Base-by-base conservation (phyloP, 2,888 invertebrate species). In the Crocallis elinguaria region DNA sequence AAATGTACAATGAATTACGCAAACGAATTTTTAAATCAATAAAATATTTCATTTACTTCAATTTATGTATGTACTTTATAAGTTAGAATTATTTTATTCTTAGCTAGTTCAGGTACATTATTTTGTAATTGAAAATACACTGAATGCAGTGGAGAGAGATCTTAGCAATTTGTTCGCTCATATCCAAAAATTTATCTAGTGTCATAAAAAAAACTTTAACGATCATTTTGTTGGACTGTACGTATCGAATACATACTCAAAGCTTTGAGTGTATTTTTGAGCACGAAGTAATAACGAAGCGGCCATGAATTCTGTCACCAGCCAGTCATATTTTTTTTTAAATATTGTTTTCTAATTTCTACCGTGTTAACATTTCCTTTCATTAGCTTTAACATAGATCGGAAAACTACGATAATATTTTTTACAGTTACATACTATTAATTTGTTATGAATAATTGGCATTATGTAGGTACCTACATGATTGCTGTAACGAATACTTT, bases 291-390 rank as follows among this genome's bases (percentile, higher is more conserved):
- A 61, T 66, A 71, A 60, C 63, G 57, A 65, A 67, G 74, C 68
- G 71, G 74, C 74, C 73, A 74, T 74, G 62, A 65, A 62, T 64
- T 59, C 58, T 62, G 19, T 33, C 14, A 11, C 68, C 66, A 69
- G 64, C n/a, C n/a, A n/a, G n/a, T n/a, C n/a, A n/a, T 64, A 61
- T 65, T 61, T 63, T 64, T 58, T 37, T 23, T 7, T 14, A 9
- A 66, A 70, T 72, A 60, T 70, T 73, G 70, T 58, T n/a, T n/a
- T n/a, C n/a, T n/a, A n/a, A n/a, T n/a, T 17, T 3, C 38, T 27
- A 25, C 3, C 14, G 23, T 38, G 19, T 19, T 38, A 38, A 48
- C 17, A 30, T 46, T 21, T 30, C 21, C 14, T n/a, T 27, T 27
- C 27, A 9, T 9, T 23, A 46, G 37, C 45, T 45, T 19, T 44